These are phyloP conservation scores for Drosophila mercatorum DNA, from an alignment of 2,888 invertebrate genomes.

Conservation along the genomic window DNA sequence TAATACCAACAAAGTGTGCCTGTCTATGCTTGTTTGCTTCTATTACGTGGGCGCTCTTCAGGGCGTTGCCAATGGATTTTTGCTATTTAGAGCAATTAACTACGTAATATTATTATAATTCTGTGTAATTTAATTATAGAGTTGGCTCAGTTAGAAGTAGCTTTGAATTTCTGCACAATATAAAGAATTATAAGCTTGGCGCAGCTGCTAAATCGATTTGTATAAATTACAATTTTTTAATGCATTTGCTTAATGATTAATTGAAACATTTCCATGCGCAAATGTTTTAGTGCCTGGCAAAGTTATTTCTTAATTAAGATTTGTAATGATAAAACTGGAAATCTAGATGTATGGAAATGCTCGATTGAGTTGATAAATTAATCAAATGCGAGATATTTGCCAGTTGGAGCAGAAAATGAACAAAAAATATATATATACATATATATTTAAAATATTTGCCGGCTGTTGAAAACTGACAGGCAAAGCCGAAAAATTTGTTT, in stretches of 20 bases:
- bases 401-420: slow-evolving; percentile 1
- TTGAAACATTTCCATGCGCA: slow-evolving; percentile 11
- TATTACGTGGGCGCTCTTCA: background rate
- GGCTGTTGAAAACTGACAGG: slow-evolving; percentile 20
- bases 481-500: slow-evolving; percentile 15
- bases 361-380: slow-evolving; percentile 11
- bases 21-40: no score
- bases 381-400: slow-evolving; percentile 17
- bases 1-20: background rate
- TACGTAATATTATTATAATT: background rate
- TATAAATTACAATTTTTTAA: background rate
- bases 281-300: background rate
- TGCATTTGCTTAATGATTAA: slow-evolving; percentile 5
- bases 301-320: slow-evolving; percentile 11
- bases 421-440: background rate
- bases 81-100: background rate
- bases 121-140: background rate
- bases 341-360: background rate
- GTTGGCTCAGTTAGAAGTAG: background rate
- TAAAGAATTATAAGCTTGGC: no score
- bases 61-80: background rate
- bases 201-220: slow-evolving; percentile 2
- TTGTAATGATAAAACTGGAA: background rate
- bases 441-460: background rate
- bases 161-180: background rate